Evolutionary conservation across 2,888 invertebrate genomes (phyloP).

Genomic region (Anagyrus pseudococci): DNA sequence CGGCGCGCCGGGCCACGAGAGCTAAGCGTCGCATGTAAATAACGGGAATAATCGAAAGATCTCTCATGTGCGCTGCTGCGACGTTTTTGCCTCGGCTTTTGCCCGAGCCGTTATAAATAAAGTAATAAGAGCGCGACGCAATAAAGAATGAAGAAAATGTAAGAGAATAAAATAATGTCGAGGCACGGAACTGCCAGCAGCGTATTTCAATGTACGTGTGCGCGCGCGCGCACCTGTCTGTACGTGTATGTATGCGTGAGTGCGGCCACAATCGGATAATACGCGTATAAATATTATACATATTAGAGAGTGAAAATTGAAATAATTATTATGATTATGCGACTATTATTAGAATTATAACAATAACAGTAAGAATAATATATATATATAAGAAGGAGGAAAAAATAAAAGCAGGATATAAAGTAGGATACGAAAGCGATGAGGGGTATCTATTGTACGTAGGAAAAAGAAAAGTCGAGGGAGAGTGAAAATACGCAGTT

Average conservation of each 20-base stretch:
- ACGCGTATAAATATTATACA: slow-evolving; percentile 4
- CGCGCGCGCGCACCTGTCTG: neutral
- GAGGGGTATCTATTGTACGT: neutral
- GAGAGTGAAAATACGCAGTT: slow-evolving; percentile 1
- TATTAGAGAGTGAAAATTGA: slow-evolving; percentile 12
- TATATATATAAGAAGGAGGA: neutral
- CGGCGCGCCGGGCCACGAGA: slow-evolving; percentile 2
- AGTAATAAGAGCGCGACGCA: no score
- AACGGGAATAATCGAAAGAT: slow-evolving; percentile 30
- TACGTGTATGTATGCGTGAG: no score
- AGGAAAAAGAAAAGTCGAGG: slow-evolving; percentile 31
- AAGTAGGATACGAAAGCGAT: neutral
- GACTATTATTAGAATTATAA: neutral
- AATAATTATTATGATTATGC: no score
- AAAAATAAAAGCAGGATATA: neutral
- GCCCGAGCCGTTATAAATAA: neutral
- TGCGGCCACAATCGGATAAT: no score
- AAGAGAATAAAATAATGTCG: no score
- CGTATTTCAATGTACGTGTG: neutral
- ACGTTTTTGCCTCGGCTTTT: slow-evolving; percentile 27
- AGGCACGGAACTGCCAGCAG: neutral
- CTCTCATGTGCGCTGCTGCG: slow-evolving; percentile 26
- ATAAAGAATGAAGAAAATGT: neutral
- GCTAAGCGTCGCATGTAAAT: slow-evolving; percentile 30
- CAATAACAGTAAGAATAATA: neutral